Base-by-base conservation (phyloP, 2,888 invertebrate genomes). In the Aphodius sticticus region DNA sequence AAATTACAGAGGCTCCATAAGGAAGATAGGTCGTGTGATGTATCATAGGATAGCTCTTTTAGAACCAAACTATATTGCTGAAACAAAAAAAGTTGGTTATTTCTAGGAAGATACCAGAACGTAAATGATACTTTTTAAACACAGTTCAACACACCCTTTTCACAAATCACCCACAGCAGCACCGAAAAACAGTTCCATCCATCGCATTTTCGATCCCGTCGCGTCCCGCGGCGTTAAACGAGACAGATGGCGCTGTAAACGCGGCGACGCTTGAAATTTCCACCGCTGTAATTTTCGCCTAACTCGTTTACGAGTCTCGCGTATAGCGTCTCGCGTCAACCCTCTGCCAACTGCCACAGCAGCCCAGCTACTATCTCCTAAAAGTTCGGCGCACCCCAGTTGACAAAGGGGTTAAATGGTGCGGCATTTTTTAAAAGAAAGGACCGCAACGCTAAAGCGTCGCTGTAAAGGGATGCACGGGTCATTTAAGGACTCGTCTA, bases 261-360 rank as follows among this genome's bases (percentile, higher is more conserved):
- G 72, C 72, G 36, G 15, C 72, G 9, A 35, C 36, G 72, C 36
- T 72, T 72, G 16, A 72, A 6, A 36, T 72, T 35, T 72, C 72
- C 70, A 70, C 16, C 16, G 26, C 72, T 35, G 36, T 36, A 15
- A 53, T 53, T 53, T 53, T 53, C 53, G 53, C 53, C 6, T 53
- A 53, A 53, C 53, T 53, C 53, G 53, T 53, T 53, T 53, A 53
- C 26, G 26, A 26, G 26, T 26, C 53, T 53, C 53, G 53, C 53
- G 26, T 26, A 1, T 53, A 1, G 53, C 53, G 9, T 53, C 53
- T 53, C 2, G 7, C 53, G 53, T 53, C 53, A 53, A 53, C 53
- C 53, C 53, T 53, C 53, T 53, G 53, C 53, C 53, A 53, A 53
- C 53, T 5, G 6, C 12, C 53, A 53, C 9, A 53, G 53, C 53